phyloP scores from a whole-genome alignment of 2,113 vertebrate genomes.

The zebrafish (Danio rerio) region GRCz12tu NC_133199.1:37798501-37799000 shows the following conservation, averaged over 20 bases:
- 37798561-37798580: constrained; percentile 80
- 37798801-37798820: background rate
- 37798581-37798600: constrained; percentile 70
- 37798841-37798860: background rate
- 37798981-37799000: too few relatives aligned
- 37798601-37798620: background rate
- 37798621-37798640: background rate
- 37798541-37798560: constrained; percentile 76
- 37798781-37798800: constrained; percentile 65
- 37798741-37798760: constrained; percentile 85
- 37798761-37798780: constrained; percentile 84
- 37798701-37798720: constrained; percentile 79
- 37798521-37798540: constrained; percentile 86
- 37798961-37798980: too few relatives aligned
- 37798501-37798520: constrained; percentile 84
- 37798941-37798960: too few relatives aligned
- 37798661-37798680: constrained; percentile 49
- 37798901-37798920: too few relatives aligned
- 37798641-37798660: background rate
- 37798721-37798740: constrained; percentile 80
- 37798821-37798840: background rate
- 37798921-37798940: too few relatives aligned
- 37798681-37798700: constrained; percentile 82
- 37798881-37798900: too few relatives aligned
- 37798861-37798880: background rate